Evolutionary conservation across 2,888 invertebrate species (phyloP), one percentile per base, ranked within the genome.

Genomic region (Synanthedon myopaeformis): DNA sequence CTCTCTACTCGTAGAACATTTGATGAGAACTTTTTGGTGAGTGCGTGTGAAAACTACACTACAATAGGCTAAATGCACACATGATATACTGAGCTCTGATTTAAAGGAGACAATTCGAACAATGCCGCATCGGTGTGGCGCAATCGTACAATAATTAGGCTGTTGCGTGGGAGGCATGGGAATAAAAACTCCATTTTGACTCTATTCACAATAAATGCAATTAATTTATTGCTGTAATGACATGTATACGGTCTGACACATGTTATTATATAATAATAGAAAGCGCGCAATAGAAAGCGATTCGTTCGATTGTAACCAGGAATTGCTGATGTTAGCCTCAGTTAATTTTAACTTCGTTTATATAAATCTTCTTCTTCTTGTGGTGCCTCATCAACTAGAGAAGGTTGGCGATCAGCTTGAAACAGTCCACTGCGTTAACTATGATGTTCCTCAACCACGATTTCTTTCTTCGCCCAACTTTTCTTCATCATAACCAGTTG

Each of bases 91-190:
- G 66, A 74, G 79, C 72, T 74, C 82, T 82, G 82, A 79, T 83
- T 83, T 82, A 83, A 80, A 82, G 72, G 77, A 79, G 75, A 72
- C 81, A 81, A 81, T 79, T 63, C 71, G 74, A 79, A 84, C 84
- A 86, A 85, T 81, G 81, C 76, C 60, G 69, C 71, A 78, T 78
- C 70, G 63, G 62, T 61, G 69, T 74, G 73, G 68, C 67, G 82
- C 79, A 83, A 83, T 79, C 69, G 69, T 67, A 70, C 65, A 63
- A 75, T 81, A 79, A 82, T 83, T 82, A 82, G 72, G 68, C 72
- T 58, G 63, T 69, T 73, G 81, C 80, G 84, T 84, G 78, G 84
- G 82, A 70, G 73, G 79, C 79, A 72, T 83, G 84, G 79, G 84
- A 84, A 85, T 64, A 58, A 59, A 61, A 61, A 57, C 62, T 60